These are phyloP conservation scores for Chelmon rostratus DNA, from an alignment of 2,797 vertebrate genomes.

Conservation along the genomic window DNA sequence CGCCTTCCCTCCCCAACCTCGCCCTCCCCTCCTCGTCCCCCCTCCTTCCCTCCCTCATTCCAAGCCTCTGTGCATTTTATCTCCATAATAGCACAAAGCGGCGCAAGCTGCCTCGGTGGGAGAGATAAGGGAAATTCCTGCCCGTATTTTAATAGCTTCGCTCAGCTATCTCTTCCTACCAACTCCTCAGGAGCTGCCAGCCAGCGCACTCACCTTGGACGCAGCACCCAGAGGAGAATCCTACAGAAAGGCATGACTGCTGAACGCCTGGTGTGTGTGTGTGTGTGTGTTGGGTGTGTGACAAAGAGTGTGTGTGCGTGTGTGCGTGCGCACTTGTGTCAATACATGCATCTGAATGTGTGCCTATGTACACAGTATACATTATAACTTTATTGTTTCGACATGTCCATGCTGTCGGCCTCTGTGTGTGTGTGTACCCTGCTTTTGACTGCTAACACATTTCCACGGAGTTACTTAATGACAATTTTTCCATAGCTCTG, in stretches of 20 bases:
- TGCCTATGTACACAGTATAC: not conserved
- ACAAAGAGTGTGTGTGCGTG: not conserved
- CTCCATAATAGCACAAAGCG: slow-evolving; percentile 91
- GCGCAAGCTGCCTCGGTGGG: slow-evolving; percentile 84
- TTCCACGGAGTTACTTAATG: not conserved
- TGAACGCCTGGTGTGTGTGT: slow-evolving; percentile 50
- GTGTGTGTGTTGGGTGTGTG: slow-evolving; percentile 16
- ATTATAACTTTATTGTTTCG: slow-evolving; percentile 19
- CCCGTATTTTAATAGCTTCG: slow-evolving; percentile 93
- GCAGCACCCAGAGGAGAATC: slow-evolving; percentile 87
- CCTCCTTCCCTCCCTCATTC: slow-evolving; percentile 77
- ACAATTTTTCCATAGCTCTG: not conserved
- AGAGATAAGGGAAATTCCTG: slow-evolving; percentile 86
- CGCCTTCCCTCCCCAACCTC: slow-evolving; percentile 73
- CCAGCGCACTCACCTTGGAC: slow-evolving; percentile 88
- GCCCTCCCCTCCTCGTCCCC: slow-evolving; percentile 65
- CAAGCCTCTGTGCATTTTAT: slow-evolving; percentile 89
- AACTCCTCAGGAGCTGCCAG: slow-evolving; percentile 89
- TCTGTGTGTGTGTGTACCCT: not conserved
- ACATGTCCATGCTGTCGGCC: slow-evolving; percentile 2
- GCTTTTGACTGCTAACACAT: slow-evolving; percentile 2
- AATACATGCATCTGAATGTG: slow-evolving; percentile 42
- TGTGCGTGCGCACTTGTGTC: slow-evolving; percentile 2
- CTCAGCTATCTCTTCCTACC: slow-evolving; percentile 87
- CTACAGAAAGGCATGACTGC: slow-evolving; percentile 82